Percentiles rank a stretch among this genome's conserved stretches.
Conservation (phyloP, 2,888 invertebrate genomes). For the Dioctria rufipes region DNA sequence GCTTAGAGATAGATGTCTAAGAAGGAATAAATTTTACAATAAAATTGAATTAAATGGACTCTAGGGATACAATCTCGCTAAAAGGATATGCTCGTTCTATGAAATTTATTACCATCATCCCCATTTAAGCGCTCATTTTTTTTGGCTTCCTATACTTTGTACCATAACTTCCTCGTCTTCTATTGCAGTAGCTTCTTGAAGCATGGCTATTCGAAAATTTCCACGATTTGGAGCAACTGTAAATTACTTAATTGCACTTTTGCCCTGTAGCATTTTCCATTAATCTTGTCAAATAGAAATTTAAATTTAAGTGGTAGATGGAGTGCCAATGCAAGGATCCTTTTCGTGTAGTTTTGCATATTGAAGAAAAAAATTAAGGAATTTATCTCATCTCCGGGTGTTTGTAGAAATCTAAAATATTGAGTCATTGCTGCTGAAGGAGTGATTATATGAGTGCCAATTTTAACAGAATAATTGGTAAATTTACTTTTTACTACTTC, state of each 20-base stretch:
- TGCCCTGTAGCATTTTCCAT: constrained; percentile 24
- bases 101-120: constrained; percentile 44
- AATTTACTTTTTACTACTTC: no score
- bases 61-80: constrained; percentile 36
- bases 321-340: background rate
- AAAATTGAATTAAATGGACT: constrained; percentile 48
- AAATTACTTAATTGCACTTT: constrained; percentile 41
- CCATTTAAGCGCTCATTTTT: constrained; percentile 36
- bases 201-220: background rate
- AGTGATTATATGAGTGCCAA: no score
- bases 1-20: constrained; percentile 25
- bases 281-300: constrained; percentile 17
- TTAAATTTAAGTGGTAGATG: background rate
- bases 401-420: no score
- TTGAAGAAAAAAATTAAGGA: no score
- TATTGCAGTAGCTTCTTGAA: constrained; percentile 7
- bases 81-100: constrained; percentile 42
- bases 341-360: no score
- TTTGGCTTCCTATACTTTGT: background rate
- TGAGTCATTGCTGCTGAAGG: no score
- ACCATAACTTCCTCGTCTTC: background rate
- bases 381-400: no score
- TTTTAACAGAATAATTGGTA: no score
- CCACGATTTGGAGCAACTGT: background rate
- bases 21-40: constrained; percentile 44